phyloP scores from a whole-genome alignment of 2,113 vertebrate genomes.

The Pavo muticus region DNA sequence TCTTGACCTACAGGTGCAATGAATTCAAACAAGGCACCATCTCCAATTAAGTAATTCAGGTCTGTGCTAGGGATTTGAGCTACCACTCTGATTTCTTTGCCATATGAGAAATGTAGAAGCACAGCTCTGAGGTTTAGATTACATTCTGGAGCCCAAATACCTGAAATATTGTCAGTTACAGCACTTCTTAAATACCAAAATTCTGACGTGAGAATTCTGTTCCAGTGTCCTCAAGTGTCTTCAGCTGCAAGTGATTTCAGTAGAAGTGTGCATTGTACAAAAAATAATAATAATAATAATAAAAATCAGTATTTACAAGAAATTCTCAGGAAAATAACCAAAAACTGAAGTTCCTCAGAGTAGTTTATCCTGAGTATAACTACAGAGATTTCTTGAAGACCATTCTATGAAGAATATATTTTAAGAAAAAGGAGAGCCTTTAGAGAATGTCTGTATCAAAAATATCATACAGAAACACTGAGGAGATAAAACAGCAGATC shows the following conservation, averaged over 20 bases:
- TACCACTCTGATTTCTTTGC: neutral
- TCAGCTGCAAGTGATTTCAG: neutral
- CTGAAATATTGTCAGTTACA: neutral
- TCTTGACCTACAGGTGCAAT: neutral
- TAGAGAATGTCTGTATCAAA: neutral
- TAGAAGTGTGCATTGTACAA: neutral
- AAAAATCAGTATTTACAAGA: neutral
- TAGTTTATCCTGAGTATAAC: neutral
- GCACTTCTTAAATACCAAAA: neutral
- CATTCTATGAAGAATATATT: neutral
- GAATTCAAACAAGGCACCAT: neutral
- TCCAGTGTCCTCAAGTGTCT: neutral
- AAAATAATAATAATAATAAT: neutral
- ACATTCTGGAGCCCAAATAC: neutral
- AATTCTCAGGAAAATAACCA: neutral
- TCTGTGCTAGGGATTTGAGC: neutral
- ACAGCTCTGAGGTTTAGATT: neutral
- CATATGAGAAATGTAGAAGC: fast-evolving
- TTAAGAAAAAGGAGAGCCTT: neutral
- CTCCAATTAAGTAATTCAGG: neutral
- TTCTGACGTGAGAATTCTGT: neutral
- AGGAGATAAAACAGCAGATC: neutral
- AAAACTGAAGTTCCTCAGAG: neutral
- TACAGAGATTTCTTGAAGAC: neutral
- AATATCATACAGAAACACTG: neutral